phyloP scores from a whole-genome alignment of 2,113 vertebrate species.

The Dipodomys stephensi region DNA sequence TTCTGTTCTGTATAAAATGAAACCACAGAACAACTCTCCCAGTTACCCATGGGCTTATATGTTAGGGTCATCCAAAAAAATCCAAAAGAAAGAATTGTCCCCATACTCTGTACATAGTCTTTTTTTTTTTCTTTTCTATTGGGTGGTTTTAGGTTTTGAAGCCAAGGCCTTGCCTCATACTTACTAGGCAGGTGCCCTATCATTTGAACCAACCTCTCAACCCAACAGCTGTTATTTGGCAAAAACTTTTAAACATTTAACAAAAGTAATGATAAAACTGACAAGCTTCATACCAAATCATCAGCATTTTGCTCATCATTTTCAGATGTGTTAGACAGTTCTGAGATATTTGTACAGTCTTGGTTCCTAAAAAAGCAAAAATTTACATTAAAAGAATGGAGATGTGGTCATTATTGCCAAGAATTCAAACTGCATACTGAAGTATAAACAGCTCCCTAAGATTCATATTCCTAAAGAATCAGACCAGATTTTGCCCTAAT shows the following conservation, averaged over 20 bases:
- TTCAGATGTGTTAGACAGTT: conserved; percentile 93
- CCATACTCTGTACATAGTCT: too few relatives aligned
- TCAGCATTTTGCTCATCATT: conserved; percentile 90
- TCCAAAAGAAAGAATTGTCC: too few relatives aligned
- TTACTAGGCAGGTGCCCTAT: too few relatives aligned
- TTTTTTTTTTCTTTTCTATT: too few relatives aligned
- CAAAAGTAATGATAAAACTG: conserved; percentile 44
- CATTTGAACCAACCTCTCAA: too few relatives aligned
- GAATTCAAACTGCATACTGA: conserved; percentile 20
- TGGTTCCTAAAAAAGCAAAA: conserved; percentile 89
- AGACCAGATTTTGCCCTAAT: not conserved
- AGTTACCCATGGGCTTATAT: not conserved
- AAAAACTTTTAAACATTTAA: not conserved
- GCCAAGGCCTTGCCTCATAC: too few relatives aligned
- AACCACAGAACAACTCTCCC: not conserved
- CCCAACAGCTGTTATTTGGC: too few relatives aligned
- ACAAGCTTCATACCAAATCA: conserved; percentile 89
- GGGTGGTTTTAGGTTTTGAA: too few relatives aligned
- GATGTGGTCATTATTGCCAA: not conserved
- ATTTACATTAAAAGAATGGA: conserved; percentile 38
- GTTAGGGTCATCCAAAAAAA: not conserved
- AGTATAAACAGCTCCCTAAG: not conserved
- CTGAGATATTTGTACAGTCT: conserved; percentile 93
- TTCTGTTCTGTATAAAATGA: not conserved
- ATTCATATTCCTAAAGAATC: not conserved